Evolutionary conservation across 2,113 vertebrate genomes (phyloP).

Genomic region (Steatornis caripensis): DNA sequence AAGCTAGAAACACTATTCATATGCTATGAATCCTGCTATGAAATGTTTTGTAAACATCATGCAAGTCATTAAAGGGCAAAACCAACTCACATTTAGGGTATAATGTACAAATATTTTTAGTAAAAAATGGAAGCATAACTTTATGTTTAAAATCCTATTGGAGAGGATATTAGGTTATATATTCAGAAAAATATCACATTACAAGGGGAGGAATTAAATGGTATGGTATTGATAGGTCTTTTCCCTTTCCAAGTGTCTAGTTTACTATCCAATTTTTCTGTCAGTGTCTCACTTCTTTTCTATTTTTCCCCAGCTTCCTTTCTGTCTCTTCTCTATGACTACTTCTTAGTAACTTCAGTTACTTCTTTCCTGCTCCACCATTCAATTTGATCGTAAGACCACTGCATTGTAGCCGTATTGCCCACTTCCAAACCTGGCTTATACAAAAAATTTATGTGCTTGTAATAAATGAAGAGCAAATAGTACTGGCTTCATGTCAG

Average conservation of each 20-base stretch:
- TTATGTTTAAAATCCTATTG: not conserved
- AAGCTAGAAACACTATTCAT: not conserved
- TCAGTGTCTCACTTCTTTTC: not conserved
- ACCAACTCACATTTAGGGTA: not conserved
- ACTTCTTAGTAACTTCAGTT: not conserved
- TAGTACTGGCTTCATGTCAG: not conserved
- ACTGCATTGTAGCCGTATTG: not conserved
- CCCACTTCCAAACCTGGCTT: not conserved
- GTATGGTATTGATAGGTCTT: not conserved
- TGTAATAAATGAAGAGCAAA: not conserved
- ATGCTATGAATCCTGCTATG: not conserved
- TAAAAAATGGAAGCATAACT: not conserved
- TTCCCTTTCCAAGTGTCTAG: not conserved
- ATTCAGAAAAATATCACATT: not conserved
- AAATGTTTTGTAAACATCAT: not conserved
- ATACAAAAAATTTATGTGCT: not conserved
- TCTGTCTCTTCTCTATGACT: not conserved
- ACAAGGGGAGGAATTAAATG: not conserved
- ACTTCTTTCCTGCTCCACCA: not conserved
- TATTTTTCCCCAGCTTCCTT: not conserved
- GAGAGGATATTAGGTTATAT: not conserved
- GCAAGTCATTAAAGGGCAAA: not conserved
- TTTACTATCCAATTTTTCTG: not conserved
- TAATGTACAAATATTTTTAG: not conserved
- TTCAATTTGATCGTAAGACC: not conserved